These are phyloP conservation scores for Dryobota labecula DNA, from an alignment of 2,888 invertebrate genomes.

Conservation along the genomic window DNA sequence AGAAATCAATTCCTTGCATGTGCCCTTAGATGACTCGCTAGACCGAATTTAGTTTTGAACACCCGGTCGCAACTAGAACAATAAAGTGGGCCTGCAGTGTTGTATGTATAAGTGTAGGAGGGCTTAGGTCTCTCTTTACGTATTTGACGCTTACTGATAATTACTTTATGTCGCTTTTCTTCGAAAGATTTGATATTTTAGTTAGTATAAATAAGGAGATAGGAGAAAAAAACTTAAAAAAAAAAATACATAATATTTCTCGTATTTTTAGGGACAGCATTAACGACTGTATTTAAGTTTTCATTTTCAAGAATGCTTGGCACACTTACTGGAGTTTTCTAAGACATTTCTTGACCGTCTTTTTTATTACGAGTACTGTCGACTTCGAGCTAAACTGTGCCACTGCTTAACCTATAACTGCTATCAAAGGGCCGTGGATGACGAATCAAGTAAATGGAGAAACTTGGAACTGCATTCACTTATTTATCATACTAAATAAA, in stretches of 20 bases:
- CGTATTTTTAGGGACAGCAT: constrained; percentile 17
- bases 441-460: not conserved
- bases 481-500: not conserved
- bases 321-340: constrained; percentile 27
- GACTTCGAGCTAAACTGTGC: constrained; percentile 14
- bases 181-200: not conserved
- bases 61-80: too few species aligned
- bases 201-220: not conserved
- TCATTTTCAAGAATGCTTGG: constrained; percentile 41
- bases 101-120: too few species aligned
- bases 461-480: not conserved
- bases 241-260: not conserved
- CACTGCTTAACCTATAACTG: constrained; percentile 23
- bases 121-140: too few species aligned
- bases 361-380: constrained; percentile 24
- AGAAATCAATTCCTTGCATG: too few species aligned
- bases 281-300: constrained; percentile 18
- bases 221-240: not conserved
- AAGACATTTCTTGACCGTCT: constrained; percentile 46
- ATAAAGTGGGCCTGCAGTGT: too few species aligned
- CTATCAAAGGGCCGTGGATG: not conserved
- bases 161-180: too few species aligned
- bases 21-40: too few species aligned
- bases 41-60: too few species aligned
- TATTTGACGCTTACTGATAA: too few species aligned